These are phyloP conservation scores for Diachasma alloeum DNA, from an alignment of 1,140 invertebrate genomes.

Conservation along the genomic window DNA sequence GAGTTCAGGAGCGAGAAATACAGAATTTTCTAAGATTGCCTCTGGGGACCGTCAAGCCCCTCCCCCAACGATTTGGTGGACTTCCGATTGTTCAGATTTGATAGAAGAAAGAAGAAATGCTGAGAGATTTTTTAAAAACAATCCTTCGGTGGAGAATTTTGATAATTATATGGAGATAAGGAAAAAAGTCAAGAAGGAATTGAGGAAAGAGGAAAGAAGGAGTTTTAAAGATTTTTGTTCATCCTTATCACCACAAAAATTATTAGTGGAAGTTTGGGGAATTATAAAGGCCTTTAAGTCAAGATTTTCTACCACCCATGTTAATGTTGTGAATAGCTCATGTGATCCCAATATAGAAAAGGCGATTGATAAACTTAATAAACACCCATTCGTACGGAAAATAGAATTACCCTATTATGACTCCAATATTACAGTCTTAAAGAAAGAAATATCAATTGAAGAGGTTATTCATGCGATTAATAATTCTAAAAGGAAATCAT, in stretches of 20 bases:
- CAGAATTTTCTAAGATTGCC: too few relatives aligned
- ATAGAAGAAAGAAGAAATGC: background rate
- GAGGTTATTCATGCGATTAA: background rate
- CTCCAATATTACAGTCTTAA: background rate
- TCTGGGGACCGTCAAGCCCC: background rate
- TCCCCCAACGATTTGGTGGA: background rate
- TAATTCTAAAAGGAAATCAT: background rate
- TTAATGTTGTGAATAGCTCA: background rate
- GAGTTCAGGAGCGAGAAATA: background rate
- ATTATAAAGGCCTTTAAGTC: background rate
- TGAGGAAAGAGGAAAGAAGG: background rate
- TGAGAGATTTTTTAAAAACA: background rate
- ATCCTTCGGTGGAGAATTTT: background rate
- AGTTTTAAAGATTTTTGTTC: background rate
- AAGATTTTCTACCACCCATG: background rate
- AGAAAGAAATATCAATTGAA: background rate
- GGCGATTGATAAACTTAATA: background rate
- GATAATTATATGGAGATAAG: background rate
- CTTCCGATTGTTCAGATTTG: background rate
- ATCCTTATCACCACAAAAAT: background rate
- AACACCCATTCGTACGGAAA: background rate
- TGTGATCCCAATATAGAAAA: background rate
- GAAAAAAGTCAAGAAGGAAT: background rate
- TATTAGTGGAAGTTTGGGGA: background rate
- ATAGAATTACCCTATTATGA: background rate